phyloP scores from a whole-genome alignment of 2,797 vertebrate genomes.

The Sebastes ruberrimus region DNA sequence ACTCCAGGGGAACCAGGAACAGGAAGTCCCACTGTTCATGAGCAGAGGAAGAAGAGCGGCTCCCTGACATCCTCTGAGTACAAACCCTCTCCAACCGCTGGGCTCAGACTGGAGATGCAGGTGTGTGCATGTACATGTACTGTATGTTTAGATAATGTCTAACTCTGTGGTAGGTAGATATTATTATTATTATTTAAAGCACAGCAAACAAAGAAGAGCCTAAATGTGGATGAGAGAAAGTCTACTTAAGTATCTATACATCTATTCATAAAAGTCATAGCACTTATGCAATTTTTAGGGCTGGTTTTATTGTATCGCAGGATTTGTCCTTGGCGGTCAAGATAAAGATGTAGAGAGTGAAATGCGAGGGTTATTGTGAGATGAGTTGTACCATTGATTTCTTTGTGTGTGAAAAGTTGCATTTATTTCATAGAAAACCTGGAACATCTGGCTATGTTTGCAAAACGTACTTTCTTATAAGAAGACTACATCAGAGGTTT shows the following conservation, averaged over 20 bases:
- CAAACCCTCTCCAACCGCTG: slow-evolving; percentile 76
- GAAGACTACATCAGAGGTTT: neutral
- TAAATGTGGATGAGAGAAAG: too few relatives aligned
- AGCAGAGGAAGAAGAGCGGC: slow-evolving; percentile 81
- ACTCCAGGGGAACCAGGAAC: slow-evolving; percentile 84
- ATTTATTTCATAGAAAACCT: neutral
- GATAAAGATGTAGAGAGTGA: neutral
- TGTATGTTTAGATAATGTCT: neutral
- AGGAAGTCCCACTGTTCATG: slow-evolving; percentile 77
- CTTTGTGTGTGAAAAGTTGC: neutral
- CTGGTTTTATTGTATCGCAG: neutral
- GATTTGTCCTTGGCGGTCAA: neutral
- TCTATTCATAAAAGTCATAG: too few relatives aligned
- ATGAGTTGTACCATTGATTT: too few relatives aligned
- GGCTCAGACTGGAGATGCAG: slow-evolving; percentile 86
- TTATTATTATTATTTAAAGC: neutral
- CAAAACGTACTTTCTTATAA: neutral
- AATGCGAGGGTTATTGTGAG: neutral
- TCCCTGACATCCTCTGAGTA: slow-evolving; percentile 75
- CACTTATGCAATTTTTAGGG: too few relatives aligned
- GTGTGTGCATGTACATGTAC: slow-evolving; percentile 68
- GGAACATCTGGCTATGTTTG: neutral
- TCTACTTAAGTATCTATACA: too few relatives aligned
- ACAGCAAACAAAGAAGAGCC: neutral
- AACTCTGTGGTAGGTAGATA: neutral